phyloP scores from a whole-genome alignment of 92 coral and sea anemone genomes.

The Bergia puertoricense region DNA sequence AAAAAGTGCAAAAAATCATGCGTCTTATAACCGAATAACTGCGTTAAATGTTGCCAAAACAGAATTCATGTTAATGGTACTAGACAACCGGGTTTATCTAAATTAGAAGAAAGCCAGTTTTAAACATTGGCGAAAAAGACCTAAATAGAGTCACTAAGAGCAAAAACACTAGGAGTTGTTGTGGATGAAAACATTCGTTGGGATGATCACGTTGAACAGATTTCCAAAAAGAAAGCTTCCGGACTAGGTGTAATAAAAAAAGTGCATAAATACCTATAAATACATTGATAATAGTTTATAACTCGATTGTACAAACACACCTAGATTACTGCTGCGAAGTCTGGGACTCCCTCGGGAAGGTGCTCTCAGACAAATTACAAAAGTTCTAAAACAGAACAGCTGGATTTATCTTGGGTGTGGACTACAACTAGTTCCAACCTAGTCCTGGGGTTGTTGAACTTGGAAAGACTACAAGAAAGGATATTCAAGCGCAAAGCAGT shows the following conservation, averaged over 20 bases:
- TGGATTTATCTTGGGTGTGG: conserved; percentile 19
- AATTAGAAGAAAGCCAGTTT: conserved; percentile 24
- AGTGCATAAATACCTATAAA: conserved; percentile 13
- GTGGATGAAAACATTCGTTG: background rate
- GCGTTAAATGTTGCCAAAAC: conserved; percentile 12
- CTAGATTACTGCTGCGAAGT: conserved; percentile 29
- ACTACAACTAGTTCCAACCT: conserved; percentile 18
- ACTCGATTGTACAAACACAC: background rate
- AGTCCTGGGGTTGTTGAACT: too few relatives aligned
- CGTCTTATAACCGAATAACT: too few relatives aligned
- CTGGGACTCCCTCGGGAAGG: conserved; percentile 26
- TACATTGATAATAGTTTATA: too few relatives aligned
- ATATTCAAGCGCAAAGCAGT: too few relatives aligned
- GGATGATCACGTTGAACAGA: conserved; percentile 36
- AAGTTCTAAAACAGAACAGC: conserved; percentile 34
- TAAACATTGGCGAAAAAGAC: conserved; percentile 11
- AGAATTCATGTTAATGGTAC: background rate
- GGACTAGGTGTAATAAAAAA: conserved; percentile 32
- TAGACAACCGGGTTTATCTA: conserved; percentile 6
- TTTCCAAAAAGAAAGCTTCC: conserved; percentile 26
- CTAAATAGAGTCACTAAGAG: too few relatives aligned
- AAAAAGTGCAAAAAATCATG: too few relatives aligned
- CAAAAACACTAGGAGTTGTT: too few relatives aligned
- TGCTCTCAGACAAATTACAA: conserved; percentile 28
- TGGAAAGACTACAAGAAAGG: too few relatives aligned